Evolutionary conservation across 2,888 invertebrate genomes (phyloP).

Genomic region (Callosobruchus maculatus): DNA sequence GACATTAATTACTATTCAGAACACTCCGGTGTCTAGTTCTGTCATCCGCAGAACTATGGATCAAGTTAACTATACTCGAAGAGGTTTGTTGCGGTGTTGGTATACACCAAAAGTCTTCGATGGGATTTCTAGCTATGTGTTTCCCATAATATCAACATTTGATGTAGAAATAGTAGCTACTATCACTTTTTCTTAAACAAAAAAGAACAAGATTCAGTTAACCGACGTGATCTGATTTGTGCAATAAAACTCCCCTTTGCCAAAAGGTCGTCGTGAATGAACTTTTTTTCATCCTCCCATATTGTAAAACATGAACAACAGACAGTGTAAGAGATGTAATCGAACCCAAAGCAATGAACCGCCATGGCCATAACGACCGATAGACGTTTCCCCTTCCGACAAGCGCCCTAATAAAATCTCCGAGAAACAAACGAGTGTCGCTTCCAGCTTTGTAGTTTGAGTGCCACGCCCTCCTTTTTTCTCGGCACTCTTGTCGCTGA

Average conservation of each 20-base stretch:
- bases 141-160: no score
- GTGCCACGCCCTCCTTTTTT: background rate
- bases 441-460: background rate
- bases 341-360: background rate
- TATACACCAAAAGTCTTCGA: no score
- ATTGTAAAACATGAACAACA: background rate
- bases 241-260: background rate
- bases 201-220: no score
- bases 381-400: background rate
- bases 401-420: background rate
- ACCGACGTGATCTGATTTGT: background rate
- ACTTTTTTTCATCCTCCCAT: background rate
- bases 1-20: no score
- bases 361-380: background rate
- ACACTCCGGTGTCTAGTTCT: no score
- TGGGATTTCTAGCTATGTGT: no score
- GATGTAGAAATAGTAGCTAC: no score
- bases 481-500: background rate
- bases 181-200: no score
- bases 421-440: background rate
- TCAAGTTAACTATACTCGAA: no score
- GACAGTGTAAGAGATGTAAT: background rate
- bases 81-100: no score
- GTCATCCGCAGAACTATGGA: no score
- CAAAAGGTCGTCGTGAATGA: background rate